These are phyloP conservation scores for Rhadinocentrus ornatus DNA, from an alignment of 2,797 vertebrate genomes.

Conservation along the genomic window DNA sequence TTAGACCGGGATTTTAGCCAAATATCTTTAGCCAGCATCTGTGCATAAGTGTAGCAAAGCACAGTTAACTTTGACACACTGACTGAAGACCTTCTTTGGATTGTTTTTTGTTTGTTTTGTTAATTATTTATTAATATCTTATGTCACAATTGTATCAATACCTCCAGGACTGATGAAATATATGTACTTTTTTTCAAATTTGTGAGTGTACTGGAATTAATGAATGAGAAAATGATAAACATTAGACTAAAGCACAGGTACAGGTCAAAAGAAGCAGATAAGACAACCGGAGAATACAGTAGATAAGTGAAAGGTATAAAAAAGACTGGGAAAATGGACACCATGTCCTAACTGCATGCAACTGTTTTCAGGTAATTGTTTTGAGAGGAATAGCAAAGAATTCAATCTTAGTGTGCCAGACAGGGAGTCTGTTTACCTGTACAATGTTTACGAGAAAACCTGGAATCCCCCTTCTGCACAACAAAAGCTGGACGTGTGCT, in stretches of 20 bases:
- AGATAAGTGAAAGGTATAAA: neutral
- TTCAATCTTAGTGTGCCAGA: slow-evolving; percentile 60
- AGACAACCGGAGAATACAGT: neutral
- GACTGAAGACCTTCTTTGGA: neutral
- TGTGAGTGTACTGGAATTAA: neutral
- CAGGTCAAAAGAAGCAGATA: neutral
- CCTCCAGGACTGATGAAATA: neutral
- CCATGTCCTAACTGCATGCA: neutral
- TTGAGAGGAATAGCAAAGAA: slow-evolving; percentile 17
- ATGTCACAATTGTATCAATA: neutral
- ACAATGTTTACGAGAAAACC: slow-evolving; percentile 74
- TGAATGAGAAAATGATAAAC: neutral
- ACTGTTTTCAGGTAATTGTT: slow-evolving; percentile 11
- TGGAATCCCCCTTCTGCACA: slow-evolving; percentile 72
- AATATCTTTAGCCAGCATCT: slow-evolving; percentile 5
- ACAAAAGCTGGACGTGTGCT: slow-evolving; percentile 78
- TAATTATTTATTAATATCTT: neutral
- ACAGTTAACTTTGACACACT: neutral
- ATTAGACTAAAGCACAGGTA: neutral
- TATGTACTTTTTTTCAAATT: neutral
- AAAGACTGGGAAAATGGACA: too few relatives aligned
- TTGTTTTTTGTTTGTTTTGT: neutral
- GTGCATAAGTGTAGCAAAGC: neutral
- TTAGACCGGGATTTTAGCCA: slow-evolving; percentile 28
- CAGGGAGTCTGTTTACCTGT: slow-evolving; percentile 75